Percentiles rank a stretch among this genome's conserved stretches.
These are phyloP conservation scores for Stenurella melanura DNA, from an alignment of 2,888 invertebrate genomes.

Conservation along the genomic window DNA sequence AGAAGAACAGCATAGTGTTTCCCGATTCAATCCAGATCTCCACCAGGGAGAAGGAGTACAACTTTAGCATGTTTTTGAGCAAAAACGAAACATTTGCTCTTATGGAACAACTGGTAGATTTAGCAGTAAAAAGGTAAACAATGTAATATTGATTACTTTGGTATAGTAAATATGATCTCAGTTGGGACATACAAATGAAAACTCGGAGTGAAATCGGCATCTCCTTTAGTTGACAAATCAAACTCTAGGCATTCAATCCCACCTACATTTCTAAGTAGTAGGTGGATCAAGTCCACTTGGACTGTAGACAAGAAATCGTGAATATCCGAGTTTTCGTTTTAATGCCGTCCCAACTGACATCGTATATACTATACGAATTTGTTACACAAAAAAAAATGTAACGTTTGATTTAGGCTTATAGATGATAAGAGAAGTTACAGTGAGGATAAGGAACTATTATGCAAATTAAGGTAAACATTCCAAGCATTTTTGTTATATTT, in stretches of 20 bases:
- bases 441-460: constrained; percentile 89
- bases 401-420: constrained; percentile 80
- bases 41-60: constrained; percentile 90
- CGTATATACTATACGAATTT: too few species aligned
- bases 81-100: constrained; percentile 92
- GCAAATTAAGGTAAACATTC: constrained; percentile 81
- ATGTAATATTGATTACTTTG: constrained; percentile 13
- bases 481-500: neutral
- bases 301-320: too few species aligned
- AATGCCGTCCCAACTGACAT: too few species aligned
- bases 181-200: too few species aligned
- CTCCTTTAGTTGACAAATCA: too few species aligned
- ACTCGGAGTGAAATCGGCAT: too few species aligned
- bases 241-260: too few species aligned
- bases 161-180: too few species aligned
- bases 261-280: too few species aligned
- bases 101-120: constrained; percentile 96
- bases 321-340: too few species aligned
- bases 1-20: constrained; percentile 85
- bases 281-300: too few species aligned
- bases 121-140: constrained; percentile 91
- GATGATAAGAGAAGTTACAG: constrained; percentile 94
- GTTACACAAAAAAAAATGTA: neutral
- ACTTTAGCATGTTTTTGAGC: constrained; percentile 93
- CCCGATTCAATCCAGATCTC: constrained; percentile 91